Conservation (phyloP, 2,797 vertebrate species). For the Lepus oiostolus region DNA sequence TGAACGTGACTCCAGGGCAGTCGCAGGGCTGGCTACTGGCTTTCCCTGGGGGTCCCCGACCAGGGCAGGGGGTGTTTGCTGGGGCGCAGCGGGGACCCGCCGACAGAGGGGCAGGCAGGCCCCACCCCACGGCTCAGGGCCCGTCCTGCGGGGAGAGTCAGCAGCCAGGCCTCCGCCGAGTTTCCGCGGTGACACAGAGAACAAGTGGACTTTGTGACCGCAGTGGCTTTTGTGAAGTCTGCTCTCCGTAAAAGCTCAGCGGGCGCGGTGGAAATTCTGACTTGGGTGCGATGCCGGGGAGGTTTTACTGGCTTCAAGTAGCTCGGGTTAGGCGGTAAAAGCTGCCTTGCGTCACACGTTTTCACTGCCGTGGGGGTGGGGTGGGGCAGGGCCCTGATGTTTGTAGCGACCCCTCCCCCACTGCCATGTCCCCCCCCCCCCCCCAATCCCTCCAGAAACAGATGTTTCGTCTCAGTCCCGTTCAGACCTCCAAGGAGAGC, state of each 20-base stretch:
- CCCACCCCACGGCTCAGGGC: constrained; percentile 67
- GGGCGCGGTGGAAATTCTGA: constrained; percentile 88
- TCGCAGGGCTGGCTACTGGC: background rate
- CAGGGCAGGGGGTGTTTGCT: no score
- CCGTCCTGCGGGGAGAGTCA: constrained; percentile 79
- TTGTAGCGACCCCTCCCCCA: constrained; percentile 80
- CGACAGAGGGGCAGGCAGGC: background rate
- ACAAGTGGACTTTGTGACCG: constrained; percentile 88
- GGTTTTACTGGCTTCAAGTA: constrained; percentile 88
- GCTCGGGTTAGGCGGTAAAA: constrained; percentile 89
- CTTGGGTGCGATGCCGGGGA: constrained; percentile 87
- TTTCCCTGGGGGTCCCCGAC: no score
- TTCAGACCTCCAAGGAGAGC: constrained; percentile 84
- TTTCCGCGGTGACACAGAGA: constrained; percentile 83
- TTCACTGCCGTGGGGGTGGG: constrained; percentile 82
- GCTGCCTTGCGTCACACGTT: constrained; percentile 88
- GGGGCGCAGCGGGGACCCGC: background rate
- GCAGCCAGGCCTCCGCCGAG: constrained; percentile 68
- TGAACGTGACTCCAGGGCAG: background rate
- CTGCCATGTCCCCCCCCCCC: background rate
- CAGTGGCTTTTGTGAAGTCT: constrained; percentile 86
- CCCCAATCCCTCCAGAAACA: constrained; percentile 71
- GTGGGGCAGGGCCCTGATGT: constrained; percentile 78
- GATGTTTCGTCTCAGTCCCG: constrained; percentile 87
- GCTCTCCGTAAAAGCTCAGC: constrained; percentile 89